Percentiles rank a stretch among this genome's conserved stretches.
Evolutionary conservation across 2,797 vertebrate species (phyloP).

Genomic region (Leptatherina wallacei): DNA sequence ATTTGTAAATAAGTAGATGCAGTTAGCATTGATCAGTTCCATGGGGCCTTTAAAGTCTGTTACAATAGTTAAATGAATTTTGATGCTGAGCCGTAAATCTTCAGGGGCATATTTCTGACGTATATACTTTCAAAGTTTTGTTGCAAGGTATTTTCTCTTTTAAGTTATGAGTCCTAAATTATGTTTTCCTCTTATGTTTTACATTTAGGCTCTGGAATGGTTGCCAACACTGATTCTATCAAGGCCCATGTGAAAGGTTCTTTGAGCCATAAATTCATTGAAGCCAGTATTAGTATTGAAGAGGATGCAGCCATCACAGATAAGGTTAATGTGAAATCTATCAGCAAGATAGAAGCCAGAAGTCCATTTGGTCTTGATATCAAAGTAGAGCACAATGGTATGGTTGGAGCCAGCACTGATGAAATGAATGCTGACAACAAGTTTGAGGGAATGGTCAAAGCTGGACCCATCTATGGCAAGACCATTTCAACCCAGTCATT

Average conservation of each 20-base stretch:
- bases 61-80: background rate
- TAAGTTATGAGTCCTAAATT: background rate
- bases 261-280: constrained; percentile 86
- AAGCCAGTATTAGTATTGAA: constrained; percentile 81
- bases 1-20: background rate
- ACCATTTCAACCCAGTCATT: constrained; percentile 76
- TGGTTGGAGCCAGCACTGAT: constrained; percentile 73
- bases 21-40: background rate
- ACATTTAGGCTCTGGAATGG: constrained; percentile 85
- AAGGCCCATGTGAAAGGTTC: constrained; percentile 80
- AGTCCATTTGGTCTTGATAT: constrained; percentile 85
- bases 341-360: constrained; percentile 79
- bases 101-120: background rate
- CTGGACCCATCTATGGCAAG: constrained; percentile 82
- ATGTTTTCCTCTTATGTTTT: constrained; percentile 19
- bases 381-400: constrained; percentile 73
- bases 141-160: background rate
- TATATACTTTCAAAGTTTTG: background rate
- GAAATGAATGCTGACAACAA: constrained; percentile 77
- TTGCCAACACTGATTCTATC: constrained; percentile 76
- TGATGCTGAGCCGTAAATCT: background rate
- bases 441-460: constrained; percentile 80
- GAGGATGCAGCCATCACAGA: constrained; percentile 76
- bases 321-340: constrained; percentile 71
- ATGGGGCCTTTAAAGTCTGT: background rate